Conservation (phyloP, 2,888 invertebrate species). For the Griposia aprilina region DNA sequence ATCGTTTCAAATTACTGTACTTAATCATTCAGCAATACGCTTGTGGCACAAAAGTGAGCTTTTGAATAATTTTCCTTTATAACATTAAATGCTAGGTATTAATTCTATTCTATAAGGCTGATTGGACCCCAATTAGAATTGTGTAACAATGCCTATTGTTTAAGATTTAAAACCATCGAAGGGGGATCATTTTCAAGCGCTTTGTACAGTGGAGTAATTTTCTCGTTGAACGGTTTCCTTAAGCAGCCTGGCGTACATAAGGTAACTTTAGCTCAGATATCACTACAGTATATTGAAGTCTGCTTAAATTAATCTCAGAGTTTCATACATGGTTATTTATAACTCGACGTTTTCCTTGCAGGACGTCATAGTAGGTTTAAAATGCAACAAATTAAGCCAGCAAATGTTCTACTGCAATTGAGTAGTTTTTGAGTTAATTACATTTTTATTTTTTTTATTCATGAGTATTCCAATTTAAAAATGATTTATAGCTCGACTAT, state of each 20-base stretch:
- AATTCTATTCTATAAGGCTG: neutral
- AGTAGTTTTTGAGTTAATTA: too few species aligned
- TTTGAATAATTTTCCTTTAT: slow-evolving; percentile 5
- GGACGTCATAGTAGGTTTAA: too few species aligned
- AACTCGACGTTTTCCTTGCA: too few species aligned
- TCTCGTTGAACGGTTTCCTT: neutral
- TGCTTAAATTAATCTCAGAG: slow-evolving; percentile 6
- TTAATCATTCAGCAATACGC: neutral
- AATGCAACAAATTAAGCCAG: too few species aligned
- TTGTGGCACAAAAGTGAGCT: slow-evolving; percentile 5
- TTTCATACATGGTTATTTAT: too few species aligned
- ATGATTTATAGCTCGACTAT: too few species aligned
- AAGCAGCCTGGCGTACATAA: neutral
- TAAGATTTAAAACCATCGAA: slow-evolving; percentile 16
- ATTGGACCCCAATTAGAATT: slow-evolving; percentile 17
- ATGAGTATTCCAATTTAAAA: too few species aligned
- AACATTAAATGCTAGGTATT: slow-evolving; percentile 5
- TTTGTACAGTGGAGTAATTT: slow-evolving; percentile 12
- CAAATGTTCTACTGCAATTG: too few species aligned
- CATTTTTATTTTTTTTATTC: too few species aligned
- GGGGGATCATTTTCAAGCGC: neutral
- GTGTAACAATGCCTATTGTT: slow-evolving; percentile 38
- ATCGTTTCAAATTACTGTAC: neutral
- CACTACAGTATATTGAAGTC: neutral
- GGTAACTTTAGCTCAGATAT: neutral